Evolutionary conservation across 2,888 invertebrate genomes (phyloP).

Genomic region (Rhaphigaster nebulosa): DNA sequence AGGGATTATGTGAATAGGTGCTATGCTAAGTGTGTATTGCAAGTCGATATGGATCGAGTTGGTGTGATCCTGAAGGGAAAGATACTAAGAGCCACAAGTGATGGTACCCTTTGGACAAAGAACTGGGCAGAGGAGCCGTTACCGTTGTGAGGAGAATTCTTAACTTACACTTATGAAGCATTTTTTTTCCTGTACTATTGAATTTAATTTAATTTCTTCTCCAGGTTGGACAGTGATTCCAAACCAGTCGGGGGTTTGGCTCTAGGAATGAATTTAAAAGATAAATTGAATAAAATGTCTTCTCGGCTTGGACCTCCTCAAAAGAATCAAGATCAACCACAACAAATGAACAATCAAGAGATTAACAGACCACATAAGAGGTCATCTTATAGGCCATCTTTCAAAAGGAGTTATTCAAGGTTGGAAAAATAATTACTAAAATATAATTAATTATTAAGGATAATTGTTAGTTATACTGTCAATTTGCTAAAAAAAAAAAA

Average conservation of each 20-base stretch:
- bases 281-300: conserved; percentile 61
- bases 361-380: conserved; percentile 43
- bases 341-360: conserved; percentile 2
- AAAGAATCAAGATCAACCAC: conserved; percentile 35
- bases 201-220: conserved; percentile 32
- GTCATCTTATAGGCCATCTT: conserved; percentile 55
- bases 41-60: conserved; percentile 92
- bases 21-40: conserved; percentile 90
- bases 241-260: conserved; percentile 58
- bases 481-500: no score
- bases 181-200: background rate
- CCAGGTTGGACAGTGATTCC: conserved; percentile 62
- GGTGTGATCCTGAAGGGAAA: conserved; percentile 95
- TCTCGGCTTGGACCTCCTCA: conserved; percentile 61
- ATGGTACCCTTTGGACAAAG: conserved; percentile 88
- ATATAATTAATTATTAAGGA: no score
- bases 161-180: background rate
- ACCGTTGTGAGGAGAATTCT: conserved; percentile 73
- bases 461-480: no score
- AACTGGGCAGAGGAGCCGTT: conserved; percentile 96
- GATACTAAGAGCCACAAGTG: conserved; percentile 90
- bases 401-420: conserved; percentile 57
- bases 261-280: conserved; percentile 63
- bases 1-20: conserved; percentile 88
- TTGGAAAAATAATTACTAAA: background rate